A percentile compares a stretch with the other conserved stretches of the same genome.
Evolutionary conservation across 2,797 vertebrate genomes (phyloP).

Genomic region (Gorsachius magnificus): DNA sequence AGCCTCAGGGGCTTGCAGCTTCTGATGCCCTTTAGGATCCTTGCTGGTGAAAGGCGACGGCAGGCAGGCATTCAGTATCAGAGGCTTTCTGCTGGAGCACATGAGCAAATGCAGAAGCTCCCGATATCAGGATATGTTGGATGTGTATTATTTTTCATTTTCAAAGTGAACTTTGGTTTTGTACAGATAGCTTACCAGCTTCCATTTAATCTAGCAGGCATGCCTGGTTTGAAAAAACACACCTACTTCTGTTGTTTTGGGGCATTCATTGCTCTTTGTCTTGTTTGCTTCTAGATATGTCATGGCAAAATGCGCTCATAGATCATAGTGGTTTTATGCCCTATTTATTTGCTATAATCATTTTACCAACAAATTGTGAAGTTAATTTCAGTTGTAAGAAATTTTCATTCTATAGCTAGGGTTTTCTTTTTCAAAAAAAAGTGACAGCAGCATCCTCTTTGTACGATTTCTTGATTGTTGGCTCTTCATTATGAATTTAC

Average conservation of each 20-base stretch:
- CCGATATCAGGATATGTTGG: neutral
- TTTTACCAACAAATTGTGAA: neutral
- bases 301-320: neutral
- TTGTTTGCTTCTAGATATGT: neutral
- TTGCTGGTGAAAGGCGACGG: neutral
- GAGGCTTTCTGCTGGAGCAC: neutral
- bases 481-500: slow-evolving; percentile 65
- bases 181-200: too few relatives aligned
- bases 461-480: slow-evolving; percentile 17
- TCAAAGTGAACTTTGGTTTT: neutral
- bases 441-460: slow-evolving; percentile 26
- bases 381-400: slow-evolving; percentile 22
- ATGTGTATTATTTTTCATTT: neutral
- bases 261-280: neutral
- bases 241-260: neutral
- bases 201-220: neutral
- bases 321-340: neutral
- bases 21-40: neutral
- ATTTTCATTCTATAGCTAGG: neutral
- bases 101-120: neutral
- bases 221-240: neutral
- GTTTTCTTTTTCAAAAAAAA: neutral
- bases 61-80: neutral
- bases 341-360: slow-evolving; percentile 1
- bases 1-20: neutral